Conservation (phyloP, 2,797 vertebrate genomes). For the Cirrhinus molitorella region DNA sequence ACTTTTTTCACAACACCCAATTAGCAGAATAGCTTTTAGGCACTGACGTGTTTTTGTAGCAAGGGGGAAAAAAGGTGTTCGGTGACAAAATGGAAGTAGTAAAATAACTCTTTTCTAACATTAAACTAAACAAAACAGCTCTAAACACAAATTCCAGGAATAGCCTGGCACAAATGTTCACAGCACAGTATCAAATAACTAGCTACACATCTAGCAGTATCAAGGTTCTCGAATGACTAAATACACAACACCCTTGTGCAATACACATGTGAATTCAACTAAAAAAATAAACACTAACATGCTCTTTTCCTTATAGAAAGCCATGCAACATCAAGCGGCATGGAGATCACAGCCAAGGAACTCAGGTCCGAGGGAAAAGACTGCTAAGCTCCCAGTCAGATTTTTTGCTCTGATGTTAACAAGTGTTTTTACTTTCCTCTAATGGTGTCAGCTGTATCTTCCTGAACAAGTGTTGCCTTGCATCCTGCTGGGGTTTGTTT, state of each 20-base stretch:
- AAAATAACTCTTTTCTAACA: background rate
- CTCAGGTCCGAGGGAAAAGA: constrained; percentile 13
- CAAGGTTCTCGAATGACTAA: constrained; percentile 7
- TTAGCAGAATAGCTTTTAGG: constrained; percentile 15
- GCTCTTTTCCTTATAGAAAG: background rate
- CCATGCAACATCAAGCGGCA: background rate
- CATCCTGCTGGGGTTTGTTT: constrained; percentile 26
- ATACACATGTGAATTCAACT: constrained; percentile 27
- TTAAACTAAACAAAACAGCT: background rate
- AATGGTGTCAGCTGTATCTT: constrained; percentile 32
- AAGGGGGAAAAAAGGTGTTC: background rate
- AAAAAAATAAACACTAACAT: constrained; percentile 15
- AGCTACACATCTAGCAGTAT: constrained; percentile 1
- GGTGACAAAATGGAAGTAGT: constrained; percentile 7
- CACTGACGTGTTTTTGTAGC: constrained; percentile 8
- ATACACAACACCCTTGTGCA: constrained; percentile 21
- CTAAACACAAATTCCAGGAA: constrained; percentile 13
- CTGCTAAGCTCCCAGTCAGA: background rate
- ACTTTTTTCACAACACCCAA: background rate
- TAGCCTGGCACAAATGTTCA: background rate
- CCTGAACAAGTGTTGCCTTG: constrained; percentile 18
- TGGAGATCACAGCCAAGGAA: constrained; percentile 13
- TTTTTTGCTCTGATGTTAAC: constrained; percentile 22
- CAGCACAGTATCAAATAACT: constrained; percentile 15
- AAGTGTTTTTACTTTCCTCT: constrained; percentile 24